Conservation (phyloP, 2,797 vertebrate genomes). For the Notoglanidium macrostoma region DNA sequence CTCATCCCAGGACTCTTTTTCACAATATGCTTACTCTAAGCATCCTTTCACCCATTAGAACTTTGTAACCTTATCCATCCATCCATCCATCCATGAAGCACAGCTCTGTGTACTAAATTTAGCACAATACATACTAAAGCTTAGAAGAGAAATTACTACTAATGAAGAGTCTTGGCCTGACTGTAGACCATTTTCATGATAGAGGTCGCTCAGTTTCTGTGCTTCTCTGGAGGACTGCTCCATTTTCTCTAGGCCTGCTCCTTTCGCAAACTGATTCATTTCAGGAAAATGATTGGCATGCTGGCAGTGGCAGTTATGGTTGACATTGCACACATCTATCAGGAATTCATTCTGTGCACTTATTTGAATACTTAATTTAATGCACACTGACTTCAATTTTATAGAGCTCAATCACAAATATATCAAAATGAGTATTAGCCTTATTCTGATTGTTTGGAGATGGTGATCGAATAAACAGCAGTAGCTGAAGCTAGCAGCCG, state of each 20-base stretch:
- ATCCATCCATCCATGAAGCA: neutral
- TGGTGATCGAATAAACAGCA: neutral
- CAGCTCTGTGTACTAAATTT: neutral
- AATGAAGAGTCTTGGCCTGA: neutral
- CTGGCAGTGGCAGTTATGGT: slow-evolving; percentile 16
- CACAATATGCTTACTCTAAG: neutral
- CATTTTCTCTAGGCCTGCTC: neutral
- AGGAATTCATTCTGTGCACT: slow-evolving; percentile 4
- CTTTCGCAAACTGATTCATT: neutral
- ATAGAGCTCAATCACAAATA: slow-evolving; percentile 3
- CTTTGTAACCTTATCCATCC: neutral
- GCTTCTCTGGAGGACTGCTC: slow-evolving; percentile 8
- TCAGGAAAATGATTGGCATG: slow-evolving; percentile 17
- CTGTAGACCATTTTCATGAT: neutral
- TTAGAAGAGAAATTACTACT: neutral
- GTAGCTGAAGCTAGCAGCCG: neutral
- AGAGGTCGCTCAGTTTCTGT: neutral
- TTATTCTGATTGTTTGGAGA: slow-evolving; percentile 3
- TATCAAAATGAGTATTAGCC: neutral
- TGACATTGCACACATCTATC: slow-evolving; percentile 6
- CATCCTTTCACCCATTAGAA: neutral
- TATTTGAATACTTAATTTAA: slow-evolving; percentile 13
- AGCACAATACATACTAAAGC: neutral
- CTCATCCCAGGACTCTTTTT: neutral
- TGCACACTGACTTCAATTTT: slow-evolving; percentile 19